Conservation (phyloP, 2,888 invertebrate species). For the Eristalinus sepulchralis region DNA sequence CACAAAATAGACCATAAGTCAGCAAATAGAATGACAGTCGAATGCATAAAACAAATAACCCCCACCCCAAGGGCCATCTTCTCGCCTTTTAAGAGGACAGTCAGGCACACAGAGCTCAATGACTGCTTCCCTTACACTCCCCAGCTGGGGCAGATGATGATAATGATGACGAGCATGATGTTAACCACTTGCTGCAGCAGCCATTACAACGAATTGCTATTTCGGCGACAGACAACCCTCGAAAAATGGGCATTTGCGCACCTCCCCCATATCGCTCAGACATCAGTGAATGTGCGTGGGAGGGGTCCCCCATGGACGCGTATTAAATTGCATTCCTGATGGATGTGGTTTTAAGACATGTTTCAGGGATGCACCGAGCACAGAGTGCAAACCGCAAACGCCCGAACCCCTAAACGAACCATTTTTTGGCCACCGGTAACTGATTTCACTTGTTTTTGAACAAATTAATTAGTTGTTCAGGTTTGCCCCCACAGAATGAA, state of each 20-base stretch:
- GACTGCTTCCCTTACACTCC: slow-evolving; percentile 12
- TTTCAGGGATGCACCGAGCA: slow-evolving; percentile 21
- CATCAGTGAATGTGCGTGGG: no score
- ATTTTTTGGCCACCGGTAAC: slow-evolving; percentile 32
- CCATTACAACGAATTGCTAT: slow-evolving; percentile 48
- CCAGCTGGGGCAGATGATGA: slow-evolving; percentile 9
- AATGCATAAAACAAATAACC: slow-evolving; percentile 39
- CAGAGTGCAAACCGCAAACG: slow-evolving; percentile 52
- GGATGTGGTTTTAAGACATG: slow-evolving; percentile 64
- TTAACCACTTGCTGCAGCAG: slow-evolving; percentile 47
- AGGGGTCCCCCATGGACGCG: slow-evolving; percentile 5
- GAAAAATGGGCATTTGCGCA: neutral
- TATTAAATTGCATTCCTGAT: slow-evolving; percentile 63
- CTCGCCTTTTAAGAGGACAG: slow-evolving; percentile 15
- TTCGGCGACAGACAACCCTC: slow-evolving; percentile 29
- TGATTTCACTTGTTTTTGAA: slow-evolving; percentile 45
- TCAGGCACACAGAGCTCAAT: slow-evolving; percentile 19
- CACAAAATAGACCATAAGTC: slow-evolving; percentile 33
- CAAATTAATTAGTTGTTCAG: slow-evolving; percentile 66
- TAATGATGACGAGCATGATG: slow-evolving; percentile 44
- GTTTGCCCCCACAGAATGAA: slow-evolving; percentile 49
- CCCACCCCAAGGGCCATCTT: slow-evolving; percentile 5
- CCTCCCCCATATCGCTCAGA: neutral
- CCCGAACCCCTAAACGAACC: slow-evolving; percentile 19
- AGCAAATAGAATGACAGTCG: slow-evolving; percentile 26